A percentile compares a stretch with the other conserved stretches of the same genome.
These are phyloP conservation scores for Troglohyphantes excavatus DNA, from an alignment of 2,888 invertebrate species.

Conservation along the genomic window DNA sequence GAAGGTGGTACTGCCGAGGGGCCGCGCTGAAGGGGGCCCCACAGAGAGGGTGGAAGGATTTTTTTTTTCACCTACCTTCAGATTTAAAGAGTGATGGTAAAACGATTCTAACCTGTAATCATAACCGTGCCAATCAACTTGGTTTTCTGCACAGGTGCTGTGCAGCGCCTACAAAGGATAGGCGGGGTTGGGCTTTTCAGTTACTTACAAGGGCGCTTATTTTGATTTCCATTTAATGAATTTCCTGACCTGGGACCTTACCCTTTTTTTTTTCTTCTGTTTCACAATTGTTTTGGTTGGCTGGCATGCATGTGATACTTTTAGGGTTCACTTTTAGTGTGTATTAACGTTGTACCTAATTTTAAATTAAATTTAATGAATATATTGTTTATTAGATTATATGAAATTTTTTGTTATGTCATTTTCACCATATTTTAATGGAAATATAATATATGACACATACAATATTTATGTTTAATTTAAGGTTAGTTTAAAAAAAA, in stretches of 20 bases:
- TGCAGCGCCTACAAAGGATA: not conserved
- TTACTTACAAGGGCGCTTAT: not conserved
- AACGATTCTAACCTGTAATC: slow-evolving; percentile 62
- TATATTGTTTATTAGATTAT: too few species aligned
- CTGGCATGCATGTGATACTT: too few species aligned
- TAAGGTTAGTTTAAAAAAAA: too few species aligned
- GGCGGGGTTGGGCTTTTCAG: not conserved
- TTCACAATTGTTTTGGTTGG: too few species aligned
- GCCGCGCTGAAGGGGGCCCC: slow-evolving; percentile 24
- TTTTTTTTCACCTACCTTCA: slow-evolving; percentile 20
- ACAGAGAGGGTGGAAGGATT: slow-evolving; percentile 9
- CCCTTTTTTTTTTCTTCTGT: not conserved
- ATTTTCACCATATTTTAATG: too few species aligned
- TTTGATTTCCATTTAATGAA: not conserved
- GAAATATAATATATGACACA: too few species aligned
- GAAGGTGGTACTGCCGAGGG: slow-evolving; percentile 20
- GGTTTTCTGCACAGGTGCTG: slow-evolving; percentile 44
- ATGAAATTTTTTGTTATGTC: too few species aligned
- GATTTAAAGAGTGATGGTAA: slow-evolving; percentile 56
- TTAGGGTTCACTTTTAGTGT: too few species aligned
- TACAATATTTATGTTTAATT: too few species aligned
- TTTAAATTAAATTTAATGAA: too few species aligned
- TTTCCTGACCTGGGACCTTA: not conserved
- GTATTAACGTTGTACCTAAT: too few species aligned
- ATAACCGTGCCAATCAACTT: slow-evolving; percentile 34